Conservation (phyloP, 2,888 invertebrate genomes). For the Dryococelus australis region DNA sequence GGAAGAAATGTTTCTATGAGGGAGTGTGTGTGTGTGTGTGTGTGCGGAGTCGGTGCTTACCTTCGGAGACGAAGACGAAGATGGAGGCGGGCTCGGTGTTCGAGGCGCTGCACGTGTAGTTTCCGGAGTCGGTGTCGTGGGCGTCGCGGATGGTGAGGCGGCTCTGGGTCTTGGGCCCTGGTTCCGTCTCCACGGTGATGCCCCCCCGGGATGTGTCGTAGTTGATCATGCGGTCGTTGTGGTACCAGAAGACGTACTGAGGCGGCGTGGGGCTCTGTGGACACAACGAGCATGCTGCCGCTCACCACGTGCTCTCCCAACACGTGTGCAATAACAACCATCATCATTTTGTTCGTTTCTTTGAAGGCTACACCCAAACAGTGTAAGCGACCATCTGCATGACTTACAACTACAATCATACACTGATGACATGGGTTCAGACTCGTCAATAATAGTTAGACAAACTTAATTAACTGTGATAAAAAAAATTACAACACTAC, state of each 20-base stretch:
- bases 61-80: conserved; percentile 90
- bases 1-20: too few relatives aligned
- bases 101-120: conserved; percentile 89
- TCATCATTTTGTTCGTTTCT: too few relatives aligned
- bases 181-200: conserved; percentile 83
- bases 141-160: conserved; percentile 84
- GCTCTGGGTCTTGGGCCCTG: conserved; percentile 85
- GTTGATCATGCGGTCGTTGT: conserved; percentile 93
- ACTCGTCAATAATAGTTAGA: too few relatives aligned
- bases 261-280: conserved; percentile 87
- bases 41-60: conserved; percentile 61
- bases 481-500: too few relatives aligned
- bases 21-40: too few relatives aligned
- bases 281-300: background rate
- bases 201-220: conserved; percentile 85
- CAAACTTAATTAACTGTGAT: too few relatives aligned
- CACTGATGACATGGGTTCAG: too few relatives aligned
- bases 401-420: too few relatives aligned
- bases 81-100: conserved; percentile 90
- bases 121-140: conserved; percentile 85
- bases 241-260: conserved; percentile 95
- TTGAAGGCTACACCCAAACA: too few relatives aligned
- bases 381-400: too few relatives aligned
- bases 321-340: too few relatives aligned
- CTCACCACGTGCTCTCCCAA: background rate